These are phyloP conservation scores for Drosophila merina DNA, from an alignment of 2,888 invertebrate species.

Conservation along the genomic window DNA sequence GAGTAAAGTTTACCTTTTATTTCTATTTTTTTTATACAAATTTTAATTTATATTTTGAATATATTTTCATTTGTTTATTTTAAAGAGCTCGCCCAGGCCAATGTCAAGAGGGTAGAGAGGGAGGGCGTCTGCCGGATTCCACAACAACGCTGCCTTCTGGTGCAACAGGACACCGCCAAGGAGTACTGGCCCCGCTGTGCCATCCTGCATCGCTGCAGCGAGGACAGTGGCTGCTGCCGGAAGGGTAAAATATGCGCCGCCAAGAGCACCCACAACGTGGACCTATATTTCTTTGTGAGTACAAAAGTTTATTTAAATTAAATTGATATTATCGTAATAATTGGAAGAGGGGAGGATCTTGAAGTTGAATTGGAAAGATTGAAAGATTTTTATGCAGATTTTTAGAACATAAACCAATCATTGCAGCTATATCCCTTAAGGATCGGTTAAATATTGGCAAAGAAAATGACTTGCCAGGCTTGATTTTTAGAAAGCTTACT, in stretches of 20 bases:
- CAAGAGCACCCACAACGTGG: slow-evolving; percentile 88
- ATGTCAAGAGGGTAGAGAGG: slow-evolving; percentile 72
- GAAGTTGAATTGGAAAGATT: too few species aligned
- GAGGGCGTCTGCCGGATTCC: slow-evolving; percentile 85
- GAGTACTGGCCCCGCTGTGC: slow-evolving; percentile 94
- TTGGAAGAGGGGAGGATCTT: too few species aligned
- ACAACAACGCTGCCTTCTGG: slow-evolving; percentile 89
- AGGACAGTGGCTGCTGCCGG: slow-evolving; percentile 94
- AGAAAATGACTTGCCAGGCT: too few species aligned
- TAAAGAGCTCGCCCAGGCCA: slow-evolving; percentile 80
- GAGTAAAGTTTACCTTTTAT: slow-evolving; percentile 64
- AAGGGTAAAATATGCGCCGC: slow-evolving; percentile 91
- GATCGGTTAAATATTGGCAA: neutral
- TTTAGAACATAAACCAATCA: neutral
- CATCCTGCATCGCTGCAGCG: slow-evolving; percentile 92
- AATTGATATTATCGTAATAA: too few species aligned
- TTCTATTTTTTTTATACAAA: neutral
- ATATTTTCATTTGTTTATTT: slow-evolving; percentile 1
- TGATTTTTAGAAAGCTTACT: too few species aligned
- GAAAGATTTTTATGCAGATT: too few species aligned
- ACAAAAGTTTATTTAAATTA: slow-evolving; percentile 13
- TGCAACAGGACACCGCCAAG: slow-evolving; percentile 87
- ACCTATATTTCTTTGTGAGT: slow-evolving; percentile 93
- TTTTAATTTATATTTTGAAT: neutral
- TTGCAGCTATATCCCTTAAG: neutral